Percentiles rank a stretch among this genome's conserved stretches.
Evolutionary conservation across 2,888 invertebrate genomes (phyloP).

Genomic region (Scrobipalpa atriplicella): DNA sequence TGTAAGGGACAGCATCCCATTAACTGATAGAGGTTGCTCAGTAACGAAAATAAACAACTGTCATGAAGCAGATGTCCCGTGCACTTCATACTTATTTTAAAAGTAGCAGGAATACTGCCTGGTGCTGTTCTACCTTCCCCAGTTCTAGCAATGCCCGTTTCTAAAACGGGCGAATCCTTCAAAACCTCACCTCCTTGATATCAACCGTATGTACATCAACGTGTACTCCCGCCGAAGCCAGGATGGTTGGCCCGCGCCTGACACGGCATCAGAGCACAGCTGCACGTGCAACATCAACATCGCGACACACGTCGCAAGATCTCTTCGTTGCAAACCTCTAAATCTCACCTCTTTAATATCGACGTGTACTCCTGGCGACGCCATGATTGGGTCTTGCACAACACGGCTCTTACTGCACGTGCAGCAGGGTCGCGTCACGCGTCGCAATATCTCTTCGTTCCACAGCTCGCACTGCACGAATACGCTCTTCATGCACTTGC

Average conservation of each 20-base stretch:
- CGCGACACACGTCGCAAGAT: constrained; percentile 61
- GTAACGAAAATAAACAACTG: not conserved
- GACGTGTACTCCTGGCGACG: constrained; percentile 55
- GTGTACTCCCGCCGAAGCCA: constrained; percentile 51
- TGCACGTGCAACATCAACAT: constrained; percentile 67
- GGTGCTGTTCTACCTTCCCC: too few relatives aligned
- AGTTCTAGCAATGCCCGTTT: too few relatives aligned
- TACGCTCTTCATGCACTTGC: constrained; percentile 74
- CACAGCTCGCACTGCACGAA: constrained; percentile 74
- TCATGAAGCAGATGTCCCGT: too few relatives aligned
- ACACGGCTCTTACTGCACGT: constrained; percentile 55
- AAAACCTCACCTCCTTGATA: not conserved
- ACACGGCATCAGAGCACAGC: constrained; percentile 46
- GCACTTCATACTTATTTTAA: too few relatives aligned
- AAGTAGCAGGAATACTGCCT: too few relatives aligned
- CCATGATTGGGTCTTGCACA: constrained; percentile 42
- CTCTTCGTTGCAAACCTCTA: constrained; percentile 39
- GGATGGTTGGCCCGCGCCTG: constrained; percentile 40
- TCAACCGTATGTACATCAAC: too few relatives aligned
- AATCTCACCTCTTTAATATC: constrained; percentile 30
- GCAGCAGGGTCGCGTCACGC: constrained; percentile 62
- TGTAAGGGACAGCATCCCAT: too few relatives aligned
- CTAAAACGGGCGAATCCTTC: too few relatives aligned
- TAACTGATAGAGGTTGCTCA: not conserved
- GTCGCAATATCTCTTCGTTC: constrained; percentile 70